These are phyloP conservation scores for Tragelaphus oryx DNA, from an alignment of 2,797 vertebrate species.

Conservation along the genomic window DNA sequence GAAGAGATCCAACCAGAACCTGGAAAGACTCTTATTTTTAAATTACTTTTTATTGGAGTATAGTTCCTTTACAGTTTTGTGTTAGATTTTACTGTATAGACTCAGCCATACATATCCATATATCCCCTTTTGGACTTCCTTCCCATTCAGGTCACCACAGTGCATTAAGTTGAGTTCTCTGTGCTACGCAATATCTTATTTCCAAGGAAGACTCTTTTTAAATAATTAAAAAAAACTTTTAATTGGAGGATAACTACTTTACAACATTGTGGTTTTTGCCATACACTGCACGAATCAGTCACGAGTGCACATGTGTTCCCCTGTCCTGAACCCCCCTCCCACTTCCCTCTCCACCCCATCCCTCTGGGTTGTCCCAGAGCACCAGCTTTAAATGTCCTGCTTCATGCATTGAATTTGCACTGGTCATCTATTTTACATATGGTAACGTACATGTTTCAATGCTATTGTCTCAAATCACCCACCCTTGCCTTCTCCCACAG, in stretches of 20 bases:
- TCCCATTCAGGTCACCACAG: not conserved
- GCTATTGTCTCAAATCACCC: not conserved
- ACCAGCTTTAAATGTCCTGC: not conserved
- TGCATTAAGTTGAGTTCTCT: not conserved
- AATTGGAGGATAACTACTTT: not conserved
- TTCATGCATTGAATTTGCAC: not conserved
- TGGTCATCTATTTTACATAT: not conserved
- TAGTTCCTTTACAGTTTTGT: not conserved
- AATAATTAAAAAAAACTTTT: too few species aligned
- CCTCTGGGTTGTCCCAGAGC: not conserved
- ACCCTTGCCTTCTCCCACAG: not conserved
- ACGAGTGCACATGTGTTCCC: not conserved
- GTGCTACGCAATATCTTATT: not conserved
- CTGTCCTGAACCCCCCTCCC: not conserved
- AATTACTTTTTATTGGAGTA: not conserved
- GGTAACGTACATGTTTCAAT: not conserved
- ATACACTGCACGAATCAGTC: not conserved
- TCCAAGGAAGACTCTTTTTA: not conserved
- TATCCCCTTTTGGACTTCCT: not conserved
- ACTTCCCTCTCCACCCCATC: not conserved
- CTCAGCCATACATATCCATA: not conserved
- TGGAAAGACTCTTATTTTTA: not conserved
- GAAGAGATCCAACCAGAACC: not conserved
- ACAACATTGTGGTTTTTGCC: not conserved
- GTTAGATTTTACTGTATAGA: not conserved